Evolutionary conservation across 2,113 vertebrate genomes (phyloP), one percentile per base, ranked within the genome.

Genomic region (Sigmodon hispidus): DNA sequence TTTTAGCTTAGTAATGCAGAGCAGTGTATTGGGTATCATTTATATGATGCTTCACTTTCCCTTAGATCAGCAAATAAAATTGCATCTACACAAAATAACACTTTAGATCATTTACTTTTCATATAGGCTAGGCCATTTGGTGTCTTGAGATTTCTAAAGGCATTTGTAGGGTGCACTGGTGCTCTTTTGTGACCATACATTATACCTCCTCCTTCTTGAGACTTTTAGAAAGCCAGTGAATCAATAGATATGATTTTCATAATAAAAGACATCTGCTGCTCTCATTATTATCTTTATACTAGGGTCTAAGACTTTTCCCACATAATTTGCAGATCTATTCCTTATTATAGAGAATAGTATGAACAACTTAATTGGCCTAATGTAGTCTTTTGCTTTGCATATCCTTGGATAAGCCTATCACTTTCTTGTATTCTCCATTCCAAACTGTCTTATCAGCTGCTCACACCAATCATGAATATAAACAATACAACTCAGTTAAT

Each of bases 11-110:
- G 45, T 29, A 81, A 88, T 24, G 17, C 65, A 36, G 70, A 86
- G 36, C 24, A 52, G 75, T 70, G 31, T 34, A 34, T 59, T 13
- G 3, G 50, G 4, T 48, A 24, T 48, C 76, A 43, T 12, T 29
- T 50, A 43, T 17, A 50, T 31, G 24, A 4, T 80, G 19, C 26
- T 69, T 79, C 59, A 21, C 15, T 77, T 87, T 88, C 61, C 67
- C 48, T 72, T 61, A 90, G 36, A 76, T 15, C 70, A 52, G 77
- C 48, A 91, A 76, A 83, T 91, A 81, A 75, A 88, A 76, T 67
- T 69, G 13, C 11, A 87, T 17, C 24, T 75, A 26, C 11, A 57
- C 43, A 94, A 34, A 63, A 59, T 21, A 79, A 11, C 43, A 67
- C 24, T 21, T 83, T 29, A 48, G 61, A 40, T 72, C 65, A 88